phyloP scores from a whole-genome alignment of 2,888 invertebrate species.

The Tenthredo distinguenda region DNA sequence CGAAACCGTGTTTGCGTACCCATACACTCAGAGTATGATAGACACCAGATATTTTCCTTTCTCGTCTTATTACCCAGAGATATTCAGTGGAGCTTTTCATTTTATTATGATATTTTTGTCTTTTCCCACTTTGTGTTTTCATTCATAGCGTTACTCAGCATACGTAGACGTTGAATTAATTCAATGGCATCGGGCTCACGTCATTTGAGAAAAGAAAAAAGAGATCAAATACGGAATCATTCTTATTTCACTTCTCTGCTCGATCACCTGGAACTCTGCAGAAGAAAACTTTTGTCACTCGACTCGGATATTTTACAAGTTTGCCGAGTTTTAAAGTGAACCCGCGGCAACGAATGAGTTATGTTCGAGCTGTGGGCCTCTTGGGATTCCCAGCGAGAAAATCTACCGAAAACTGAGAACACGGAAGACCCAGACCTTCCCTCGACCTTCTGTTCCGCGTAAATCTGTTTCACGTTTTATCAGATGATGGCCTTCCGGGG shows the following conservation, averaged over 20 bases:
- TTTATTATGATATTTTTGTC: neutral
- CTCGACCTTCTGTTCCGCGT: neutral
- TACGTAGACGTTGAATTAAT: constrained; percentile 31
- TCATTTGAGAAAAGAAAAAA: neutral
- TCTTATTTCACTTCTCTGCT: neutral
- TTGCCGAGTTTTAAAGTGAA: constrained; percentile 45
- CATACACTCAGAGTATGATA: neutral
- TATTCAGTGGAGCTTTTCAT: constrained; percentile 23
- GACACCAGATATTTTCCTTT: constrained; percentile 5
- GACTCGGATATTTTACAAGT: constrained; percentile 30
- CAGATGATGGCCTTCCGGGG: constrained; percentile 42
- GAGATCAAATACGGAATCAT: constrained; percentile 1
- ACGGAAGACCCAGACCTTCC: constrained; percentile 9
- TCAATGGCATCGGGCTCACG: constrained; percentile 3
- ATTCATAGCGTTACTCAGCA: neutral
- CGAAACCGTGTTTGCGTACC: neutral
- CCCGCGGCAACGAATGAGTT: constrained; percentile 40
- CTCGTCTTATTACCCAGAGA: neutral
- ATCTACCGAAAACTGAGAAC: constrained; percentile 16
- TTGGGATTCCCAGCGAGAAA: neutral
- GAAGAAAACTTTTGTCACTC: constrained; percentile 41
- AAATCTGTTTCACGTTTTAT: constrained; percentile 45
- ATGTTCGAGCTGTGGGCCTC: constrained; percentile 18
- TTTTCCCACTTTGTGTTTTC: neutral
- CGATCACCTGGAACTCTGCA: neutral